phyloP scores from a whole-genome alignment of 2,888 invertebrate species.

The Rhopalosiphum nymphaeae region DNA sequence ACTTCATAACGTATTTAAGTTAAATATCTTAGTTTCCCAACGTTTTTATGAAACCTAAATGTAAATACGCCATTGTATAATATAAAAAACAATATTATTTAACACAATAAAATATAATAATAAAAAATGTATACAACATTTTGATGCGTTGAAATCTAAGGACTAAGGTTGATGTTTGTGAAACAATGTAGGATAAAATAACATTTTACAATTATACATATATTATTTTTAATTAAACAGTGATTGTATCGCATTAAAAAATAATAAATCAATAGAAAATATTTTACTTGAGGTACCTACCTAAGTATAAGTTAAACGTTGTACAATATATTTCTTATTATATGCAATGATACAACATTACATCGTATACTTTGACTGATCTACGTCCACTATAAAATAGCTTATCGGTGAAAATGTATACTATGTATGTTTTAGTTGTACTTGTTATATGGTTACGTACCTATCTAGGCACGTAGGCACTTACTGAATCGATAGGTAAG shows the following conservation, averaged over 20 bases:
- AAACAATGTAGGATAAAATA: conserved; percentile 14
- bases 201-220: conserved; percentile 22
- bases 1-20: not conserved
- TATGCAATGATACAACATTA: not conserved
- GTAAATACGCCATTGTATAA: not conserved
- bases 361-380: not conserved
- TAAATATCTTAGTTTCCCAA: not conserved
- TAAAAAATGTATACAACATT: not conserved
- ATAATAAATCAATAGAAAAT: not conserved
- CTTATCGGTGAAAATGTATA: not conserved
- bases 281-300: not conserved
- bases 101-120: not conserved
- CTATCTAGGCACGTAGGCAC: not conserved
- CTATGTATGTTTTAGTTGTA: not conserved
- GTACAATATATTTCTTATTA: not conserved
- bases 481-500: not conserved
- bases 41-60: not conserved
- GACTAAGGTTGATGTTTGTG: not conserved
- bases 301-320: not conserved
- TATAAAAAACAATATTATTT: not conserved
- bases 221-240: not conserved
- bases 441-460: not conserved
- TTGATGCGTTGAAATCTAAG: not conserved
- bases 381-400: not conserved
- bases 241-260: not conserved